phyloP scores from a whole-genome alignment of 2,113 vertebrate genomes.

The Dipodomys stephensi region DNA sequence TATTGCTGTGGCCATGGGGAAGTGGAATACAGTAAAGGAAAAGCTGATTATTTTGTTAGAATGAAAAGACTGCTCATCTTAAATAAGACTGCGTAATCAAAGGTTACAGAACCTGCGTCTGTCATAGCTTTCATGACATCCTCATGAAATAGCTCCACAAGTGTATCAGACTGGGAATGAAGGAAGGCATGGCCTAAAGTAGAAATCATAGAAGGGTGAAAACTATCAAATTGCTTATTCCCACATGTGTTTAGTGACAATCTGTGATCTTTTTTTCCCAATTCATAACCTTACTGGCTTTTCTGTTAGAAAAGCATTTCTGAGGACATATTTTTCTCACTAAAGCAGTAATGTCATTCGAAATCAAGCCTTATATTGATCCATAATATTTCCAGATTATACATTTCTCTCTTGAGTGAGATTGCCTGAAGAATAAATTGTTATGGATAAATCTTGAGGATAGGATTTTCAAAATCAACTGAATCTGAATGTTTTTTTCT shows the following conservation, averaged over 20 bases:
- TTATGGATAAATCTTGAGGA: slow-evolving; percentile 7
- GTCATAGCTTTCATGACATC: not conserved
- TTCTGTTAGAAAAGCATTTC: not conserved
- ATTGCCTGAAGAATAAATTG: slow-evolving; percentile 6
- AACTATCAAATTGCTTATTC: not conserved
- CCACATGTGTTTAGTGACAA: not conserved
- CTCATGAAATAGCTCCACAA: not conserved
- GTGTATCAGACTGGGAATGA: not conserved
- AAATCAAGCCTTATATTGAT: slow-evolving; percentile 38
- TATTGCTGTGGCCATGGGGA: not conserved
- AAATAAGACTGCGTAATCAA: not conserved
- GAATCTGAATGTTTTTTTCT: slow-evolving; percentile 38
- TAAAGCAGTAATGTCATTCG: not conserved
- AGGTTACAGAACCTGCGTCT: not conserved
- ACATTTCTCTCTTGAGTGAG: not conserved
- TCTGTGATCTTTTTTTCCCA: not conserved
- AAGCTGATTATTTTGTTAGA: not conserved
- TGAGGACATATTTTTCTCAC: not conserved
- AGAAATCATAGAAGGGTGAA: not conserved
- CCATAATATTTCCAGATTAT: not conserved
- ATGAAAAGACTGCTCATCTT: not conserved
- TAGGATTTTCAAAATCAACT: slow-evolving; percentile 1
- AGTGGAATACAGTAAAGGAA: not conserved
- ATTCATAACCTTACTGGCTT: not conserved
- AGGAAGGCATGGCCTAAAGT: not conserved